Evolutionary conservation across 2,888 invertebrate genomes (phyloP).

Genomic region (Eilema sororculum): DNA sequence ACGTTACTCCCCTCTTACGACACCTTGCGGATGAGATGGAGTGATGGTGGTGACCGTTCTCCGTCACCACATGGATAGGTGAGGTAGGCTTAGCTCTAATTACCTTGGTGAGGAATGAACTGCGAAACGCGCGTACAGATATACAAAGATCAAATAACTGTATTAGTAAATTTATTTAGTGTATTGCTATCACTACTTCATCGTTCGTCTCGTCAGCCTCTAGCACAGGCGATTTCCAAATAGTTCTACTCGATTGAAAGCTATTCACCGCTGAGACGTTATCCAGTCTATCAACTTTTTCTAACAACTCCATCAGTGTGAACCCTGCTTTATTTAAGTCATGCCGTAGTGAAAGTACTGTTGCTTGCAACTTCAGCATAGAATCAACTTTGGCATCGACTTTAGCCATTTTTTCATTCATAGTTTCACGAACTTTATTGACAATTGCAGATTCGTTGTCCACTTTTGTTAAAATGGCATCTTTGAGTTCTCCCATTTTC

Average conservation of each 20-base stretch:
- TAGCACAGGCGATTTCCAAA: neutral
- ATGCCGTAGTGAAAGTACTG: slow-evolving; percentile 59
- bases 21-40: no score
- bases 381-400: slow-evolving; percentile 69
- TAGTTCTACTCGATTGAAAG: slow-evolving; percentile 52
- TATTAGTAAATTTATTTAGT: neutral
- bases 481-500: slow-evolving; percentile 69
- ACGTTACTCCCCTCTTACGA: no score
- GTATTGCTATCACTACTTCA: neutral
- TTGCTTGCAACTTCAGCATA: slow-evolving; percentile 68
- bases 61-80: no score
- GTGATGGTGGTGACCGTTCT: no score
- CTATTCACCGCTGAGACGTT: slow-evolving; percentile 37
- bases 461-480: slow-evolving; percentile 64
- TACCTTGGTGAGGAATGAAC: no score
- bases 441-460: slow-evolving; percentile 61
- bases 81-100: no score
- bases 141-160: no score
- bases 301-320: slow-evolving; percentile 53
- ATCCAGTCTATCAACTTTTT: slow-evolving; percentile 67
- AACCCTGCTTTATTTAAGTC: slow-evolving; percentile 59
- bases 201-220: neutral
- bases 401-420: slow-evolving; percentile 65
- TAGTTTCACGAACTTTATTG: slow-evolving; percentile 60
- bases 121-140: no score